Conservation (phyloP, 2,888 invertebrate genomes). For the Acronicta aceris region DNA sequence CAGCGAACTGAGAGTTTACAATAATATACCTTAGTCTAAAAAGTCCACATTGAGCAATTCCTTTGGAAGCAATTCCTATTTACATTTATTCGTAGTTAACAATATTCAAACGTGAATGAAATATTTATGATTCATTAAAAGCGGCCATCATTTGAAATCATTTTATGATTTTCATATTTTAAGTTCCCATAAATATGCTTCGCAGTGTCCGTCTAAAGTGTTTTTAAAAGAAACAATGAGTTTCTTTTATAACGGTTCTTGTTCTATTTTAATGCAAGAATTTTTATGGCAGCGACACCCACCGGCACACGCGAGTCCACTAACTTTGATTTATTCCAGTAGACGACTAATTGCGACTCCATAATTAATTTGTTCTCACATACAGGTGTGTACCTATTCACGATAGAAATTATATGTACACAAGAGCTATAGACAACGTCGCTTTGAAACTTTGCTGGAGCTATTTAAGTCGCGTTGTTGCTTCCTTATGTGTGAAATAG, state of each 20-base stretch:
- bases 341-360: slow-evolving; percentile 31
- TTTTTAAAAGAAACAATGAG: slow-evolving; percentile 12
- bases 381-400: background rate
- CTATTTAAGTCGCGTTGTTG: background rate
- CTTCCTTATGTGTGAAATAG: too few species aligned
- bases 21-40: too few species aligned
- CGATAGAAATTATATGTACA: background rate
- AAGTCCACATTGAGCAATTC: too few species aligned
- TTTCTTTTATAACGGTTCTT: slow-evolving; percentile 19
- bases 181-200: background rate
- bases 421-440: background rate
- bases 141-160: too few species aligned
- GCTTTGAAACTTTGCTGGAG: background rate
- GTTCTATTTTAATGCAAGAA: slow-evolving; percentile 49
- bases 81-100: too few species aligned
- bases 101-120: too few species aligned
- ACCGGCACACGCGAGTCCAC: slow-evolving; percentile 39
- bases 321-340: slow-evolving; percentile 42
- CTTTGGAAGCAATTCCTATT: too few species aligned
- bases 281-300: slow-evolving; percentile 44
- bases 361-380: slow-evolving; percentile 24
- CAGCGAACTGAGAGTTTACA: too few species aligned
- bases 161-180: slow-evolving; percentile 1
- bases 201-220: too few species aligned
- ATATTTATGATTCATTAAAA: too few species aligned